Percentiles rank a stretch among this genome's conserved stretches.
These are phyloP conservation scores for Pinctada fucata DNA, from an alignment of 2,888 invertebrate genomes.

Conservation along the genomic window DNA sequence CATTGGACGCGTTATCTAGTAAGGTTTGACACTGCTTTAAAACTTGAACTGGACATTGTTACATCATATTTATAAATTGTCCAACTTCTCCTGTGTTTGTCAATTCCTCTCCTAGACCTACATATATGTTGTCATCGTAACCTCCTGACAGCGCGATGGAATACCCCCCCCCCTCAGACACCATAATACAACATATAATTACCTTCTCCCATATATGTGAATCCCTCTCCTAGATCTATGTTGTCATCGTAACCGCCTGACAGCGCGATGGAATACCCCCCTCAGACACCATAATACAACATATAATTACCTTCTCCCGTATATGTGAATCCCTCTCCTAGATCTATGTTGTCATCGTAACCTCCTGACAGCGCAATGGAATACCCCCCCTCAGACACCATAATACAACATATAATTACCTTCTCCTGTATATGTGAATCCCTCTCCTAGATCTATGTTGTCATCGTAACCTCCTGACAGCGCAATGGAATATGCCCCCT, in stretches of 20 bases:
- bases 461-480: conserved; percentile 78
- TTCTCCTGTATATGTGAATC: conserved; percentile 78
- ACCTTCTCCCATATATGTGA: conserved; percentile 78
- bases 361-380: conserved; percentile 77
- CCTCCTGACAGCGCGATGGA: conserved; percentile 77
- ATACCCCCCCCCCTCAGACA: conserved; percentile 77
- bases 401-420: too few species aligned
- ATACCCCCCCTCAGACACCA: conserved; percentile 77
- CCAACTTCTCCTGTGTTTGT: conserved; percentile 77
- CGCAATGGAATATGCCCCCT: conserved; percentile 77
- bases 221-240: conserved; percentile 71
- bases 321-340: conserved; percentile 75
- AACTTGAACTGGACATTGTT: too few species aligned
- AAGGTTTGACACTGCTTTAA: too few species aligned
- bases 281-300: too few species aligned
- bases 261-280: conserved; percentile 76
- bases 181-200: too few species aligned
- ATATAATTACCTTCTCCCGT: conserved; percentile 77
- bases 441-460: conserved; percentile 72
- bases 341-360: conserved; percentile 77
- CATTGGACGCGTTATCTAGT: too few species aligned
- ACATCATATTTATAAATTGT: too few species aligned
- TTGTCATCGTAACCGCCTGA: conserved; percentile 78
- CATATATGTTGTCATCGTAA: conserved; percentile 77
- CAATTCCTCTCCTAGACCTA: conserved; percentile 73